Percentiles rank a stretch among this genome's conserved stretches.
Conservation (phyloP, 2,113 vertebrate genomes). For the Paracanthobrama guichenoti region DNA sequence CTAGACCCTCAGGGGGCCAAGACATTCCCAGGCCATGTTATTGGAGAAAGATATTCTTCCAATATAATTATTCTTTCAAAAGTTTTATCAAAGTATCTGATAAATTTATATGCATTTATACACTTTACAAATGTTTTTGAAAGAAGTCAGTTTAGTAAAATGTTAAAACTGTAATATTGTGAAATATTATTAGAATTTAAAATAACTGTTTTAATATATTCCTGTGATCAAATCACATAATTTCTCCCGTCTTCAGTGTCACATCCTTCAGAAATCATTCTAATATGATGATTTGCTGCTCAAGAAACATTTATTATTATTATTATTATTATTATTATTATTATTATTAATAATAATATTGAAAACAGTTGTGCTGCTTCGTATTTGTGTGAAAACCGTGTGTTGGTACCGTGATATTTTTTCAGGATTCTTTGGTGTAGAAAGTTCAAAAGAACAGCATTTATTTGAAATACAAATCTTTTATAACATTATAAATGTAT, state of each 20-base stretch:
- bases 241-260: not conserved
- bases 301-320: not conserved
- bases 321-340: too few species aligned
- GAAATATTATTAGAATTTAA: not conserved
- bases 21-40: slow-evolving; percentile 13
- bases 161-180: not conserved
- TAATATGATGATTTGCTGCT: not conserved
- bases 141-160: not conserved
- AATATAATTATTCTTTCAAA: not conserved
- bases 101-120: not conserved
- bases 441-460: too few species aligned
- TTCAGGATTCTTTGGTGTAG: too few species aligned
- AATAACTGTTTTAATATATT: not conserved
- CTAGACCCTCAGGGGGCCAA: slow-evolving; percentile 25
- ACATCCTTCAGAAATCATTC: not conserved
- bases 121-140: not conserved
- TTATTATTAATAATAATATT: too few species aligned
- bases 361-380: too few species aligned
- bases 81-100: too few species aligned
- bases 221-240: not conserved
- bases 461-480: too few species aligned
- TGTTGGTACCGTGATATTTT: too few species aligned
- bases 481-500: too few species aligned
- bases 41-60: slow-evolving; percentile 18
- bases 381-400: too few species aligned